Conservation (phyloP, 2,888 invertebrate species). For the Machimus atricapillus region DNA sequence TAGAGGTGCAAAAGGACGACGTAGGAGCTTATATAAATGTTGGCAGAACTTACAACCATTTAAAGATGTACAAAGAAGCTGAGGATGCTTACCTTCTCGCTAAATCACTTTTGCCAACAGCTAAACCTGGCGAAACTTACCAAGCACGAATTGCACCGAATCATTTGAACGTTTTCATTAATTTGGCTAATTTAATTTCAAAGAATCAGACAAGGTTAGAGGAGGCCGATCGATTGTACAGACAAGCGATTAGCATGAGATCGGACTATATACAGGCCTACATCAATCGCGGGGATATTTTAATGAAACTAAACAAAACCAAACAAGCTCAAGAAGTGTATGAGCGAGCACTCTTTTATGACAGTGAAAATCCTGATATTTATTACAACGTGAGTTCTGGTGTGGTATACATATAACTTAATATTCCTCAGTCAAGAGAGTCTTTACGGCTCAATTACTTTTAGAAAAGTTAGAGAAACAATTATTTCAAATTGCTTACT, state of each 20-base stretch:
- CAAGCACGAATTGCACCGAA: slow-evolving; percentile 95
- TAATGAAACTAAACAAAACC: slow-evolving; percentile 92
- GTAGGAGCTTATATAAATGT: slow-evolving; percentile 98
- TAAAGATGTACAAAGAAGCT: slow-evolving; percentile 87
- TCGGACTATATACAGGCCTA: slow-evolving; percentile 88
- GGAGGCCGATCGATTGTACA: slow-evolving; percentile 92
- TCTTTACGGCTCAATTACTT: neutral
- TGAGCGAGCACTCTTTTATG: slow-evolving; percentile 89
- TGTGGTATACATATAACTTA: neutral
- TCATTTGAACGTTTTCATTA: slow-evolving; percentile 94
- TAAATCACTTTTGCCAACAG: slow-evolving; percentile 86
- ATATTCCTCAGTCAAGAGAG: neutral
- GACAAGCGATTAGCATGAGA: slow-evolving; percentile 97
- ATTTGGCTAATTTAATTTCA: slow-evolving; percentile 92
- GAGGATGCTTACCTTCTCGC: slow-evolving; percentile 92
- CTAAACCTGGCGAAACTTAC: slow-evolving; percentile 92
- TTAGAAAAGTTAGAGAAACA: neutral
- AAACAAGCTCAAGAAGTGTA: slow-evolving; percentile 95
- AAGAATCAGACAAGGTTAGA: slow-evolving; percentile 89
- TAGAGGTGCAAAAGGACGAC: slow-evolving; percentile 92
- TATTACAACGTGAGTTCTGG: slow-evolving; percentile 84
- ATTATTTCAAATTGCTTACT: no score
- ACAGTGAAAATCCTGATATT: slow-evolving; percentile 92
- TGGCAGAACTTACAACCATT: slow-evolving; percentile 91
- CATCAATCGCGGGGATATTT: slow-evolving; percentile 94